Evolutionary conservation across 2,113 vertebrate species (phyloP).

Genomic region (Prietella phreatophila): DNA sequence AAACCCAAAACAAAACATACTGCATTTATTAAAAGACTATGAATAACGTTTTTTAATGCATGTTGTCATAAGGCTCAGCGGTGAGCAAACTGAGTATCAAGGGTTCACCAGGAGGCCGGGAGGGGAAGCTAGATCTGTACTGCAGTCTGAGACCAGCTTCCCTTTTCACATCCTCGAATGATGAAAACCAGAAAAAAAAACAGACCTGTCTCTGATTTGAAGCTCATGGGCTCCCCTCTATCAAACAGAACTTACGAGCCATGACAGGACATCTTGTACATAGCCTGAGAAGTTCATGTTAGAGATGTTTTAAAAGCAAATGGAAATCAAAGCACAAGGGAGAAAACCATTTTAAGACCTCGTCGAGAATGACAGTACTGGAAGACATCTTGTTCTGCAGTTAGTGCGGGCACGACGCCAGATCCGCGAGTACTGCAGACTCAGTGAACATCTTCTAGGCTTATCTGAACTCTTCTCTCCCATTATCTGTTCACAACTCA

Average conservation of each 20-base stretch:
- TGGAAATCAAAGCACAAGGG: constrained; percentile 13
- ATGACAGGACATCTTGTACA: constrained; percentile 10
- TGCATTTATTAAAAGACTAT: constrained; percentile 58
- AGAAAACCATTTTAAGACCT: constrained; percentile 12
- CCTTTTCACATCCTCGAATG: constrained; percentile 5
- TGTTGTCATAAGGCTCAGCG: constrained; percentile 29
- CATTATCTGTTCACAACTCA: constrained; percentile 10
- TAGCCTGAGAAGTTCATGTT: not conserved
- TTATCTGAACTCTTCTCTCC: not conserved
- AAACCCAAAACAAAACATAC: constrained; percentile 30
- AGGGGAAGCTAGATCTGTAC: constrained; percentile 9
- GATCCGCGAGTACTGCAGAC: not conserved
- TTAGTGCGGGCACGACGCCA: not conserved
- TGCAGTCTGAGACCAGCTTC: constrained; percentile 35
- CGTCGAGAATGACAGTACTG: not conserved
- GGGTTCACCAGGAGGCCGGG: constrained; percentile 43
- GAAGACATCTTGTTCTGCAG: constrained; percentile 5
- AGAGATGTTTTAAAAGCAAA: constrained; percentile 29
- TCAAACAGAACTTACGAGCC: not conserved
- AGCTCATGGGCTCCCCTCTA: constrained; percentile 14
- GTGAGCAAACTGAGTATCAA: constrained; percentile 25
- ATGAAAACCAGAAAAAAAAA: constrained; percentile 19
- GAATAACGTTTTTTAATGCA: constrained; percentile 52
- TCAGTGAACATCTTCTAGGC: not conserved
- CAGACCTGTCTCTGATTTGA: constrained; percentile 19